These are phyloP conservation scores for Sebastes kiyomatsui DNA, from an alignment of 2,797 vertebrate genomes.

Conservation along the genomic window DNA sequence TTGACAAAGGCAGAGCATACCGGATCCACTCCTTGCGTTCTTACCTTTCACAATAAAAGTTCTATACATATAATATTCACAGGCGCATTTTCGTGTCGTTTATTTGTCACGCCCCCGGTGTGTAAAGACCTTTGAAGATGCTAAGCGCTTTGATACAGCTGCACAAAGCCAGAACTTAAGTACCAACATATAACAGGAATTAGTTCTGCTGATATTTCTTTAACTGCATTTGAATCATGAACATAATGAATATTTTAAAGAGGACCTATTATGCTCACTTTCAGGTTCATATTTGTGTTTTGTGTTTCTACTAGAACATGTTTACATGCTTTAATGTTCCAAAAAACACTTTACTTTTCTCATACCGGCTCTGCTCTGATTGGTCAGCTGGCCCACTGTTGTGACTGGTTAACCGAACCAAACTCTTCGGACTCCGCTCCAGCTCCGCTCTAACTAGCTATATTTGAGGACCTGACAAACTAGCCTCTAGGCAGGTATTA, in stretches of 20 bases:
- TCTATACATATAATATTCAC: neutral
- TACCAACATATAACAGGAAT: neutral
- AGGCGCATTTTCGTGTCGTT: neutral
- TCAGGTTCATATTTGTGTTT: too few relatives aligned
- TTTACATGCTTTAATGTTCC: too few relatives aligned
- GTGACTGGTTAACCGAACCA: accelerated
- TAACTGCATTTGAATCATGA: neutral
- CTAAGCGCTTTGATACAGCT: neutral
- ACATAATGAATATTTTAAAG: neutral
- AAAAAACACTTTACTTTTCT: too few relatives aligned
- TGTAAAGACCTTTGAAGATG: neutral
- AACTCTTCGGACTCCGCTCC: too few relatives aligned
- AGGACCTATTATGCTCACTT: neutral
- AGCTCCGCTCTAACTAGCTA: too few relatives aligned
- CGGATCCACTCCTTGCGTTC: neutral
- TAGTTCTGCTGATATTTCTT: neutral
- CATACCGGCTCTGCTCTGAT: too few relatives aligned
- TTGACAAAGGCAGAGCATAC: neutral
- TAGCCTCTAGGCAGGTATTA: too few relatives aligned
- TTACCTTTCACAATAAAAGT: neutral
- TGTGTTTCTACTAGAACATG: too few relatives aligned
- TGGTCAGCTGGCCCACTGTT: too few relatives aligned
- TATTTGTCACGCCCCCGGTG: neutral
- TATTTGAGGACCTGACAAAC: too few relatives aligned
- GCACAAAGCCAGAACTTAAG: neutral